Evolutionary conservation across 2,888 invertebrate genomes (phyloP).

Genomic region (Macropis europaea): DNA sequence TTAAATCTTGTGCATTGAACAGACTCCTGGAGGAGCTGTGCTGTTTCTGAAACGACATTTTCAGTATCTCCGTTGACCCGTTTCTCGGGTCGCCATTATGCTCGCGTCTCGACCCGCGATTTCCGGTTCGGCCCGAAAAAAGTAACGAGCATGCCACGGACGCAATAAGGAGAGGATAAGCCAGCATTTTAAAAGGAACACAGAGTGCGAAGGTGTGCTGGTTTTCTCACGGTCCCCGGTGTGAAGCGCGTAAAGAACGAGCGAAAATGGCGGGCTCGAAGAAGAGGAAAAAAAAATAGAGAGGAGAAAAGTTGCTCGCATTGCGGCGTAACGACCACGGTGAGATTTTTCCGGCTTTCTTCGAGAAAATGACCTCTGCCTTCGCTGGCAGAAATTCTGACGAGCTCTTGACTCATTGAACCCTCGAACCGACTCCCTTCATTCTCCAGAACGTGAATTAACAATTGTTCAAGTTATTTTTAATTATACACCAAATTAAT

Average conservation of each 20-base stretch:
- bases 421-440: too few relatives aligned
- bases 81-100: too few relatives aligned
- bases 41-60: too few relatives aligned
- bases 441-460: too few relatives aligned
- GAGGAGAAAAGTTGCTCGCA: background rate
- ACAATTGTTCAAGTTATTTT: too few relatives aligned
- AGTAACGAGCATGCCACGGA: constrained; percentile 25
- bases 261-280: background rate
- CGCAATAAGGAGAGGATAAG: constrained; percentile 33
- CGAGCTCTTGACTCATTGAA: too few relatives aligned
- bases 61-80: background rate
- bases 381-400: too few relatives aligned
- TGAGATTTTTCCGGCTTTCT: background rate
- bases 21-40: too few relatives aligned
- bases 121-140: constrained; percentile 1
- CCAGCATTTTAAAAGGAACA: constrained; percentile 57
- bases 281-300: background rate
- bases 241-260: background rate
- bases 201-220: constrained; percentile 52
- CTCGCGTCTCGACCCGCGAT: constrained; percentile 15
- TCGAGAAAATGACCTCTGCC: background rate
- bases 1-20: too few relatives aligned
- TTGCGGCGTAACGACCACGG: background rate
- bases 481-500: too few relatives aligned
- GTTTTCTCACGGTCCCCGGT: constrained; percentile 14